A percentile compares a stretch with the other conserved stretches of the same genome.
phyloP scores from a whole-genome alignment of 2,888 invertebrate species.

The Tinea semifulvella region DNA sequence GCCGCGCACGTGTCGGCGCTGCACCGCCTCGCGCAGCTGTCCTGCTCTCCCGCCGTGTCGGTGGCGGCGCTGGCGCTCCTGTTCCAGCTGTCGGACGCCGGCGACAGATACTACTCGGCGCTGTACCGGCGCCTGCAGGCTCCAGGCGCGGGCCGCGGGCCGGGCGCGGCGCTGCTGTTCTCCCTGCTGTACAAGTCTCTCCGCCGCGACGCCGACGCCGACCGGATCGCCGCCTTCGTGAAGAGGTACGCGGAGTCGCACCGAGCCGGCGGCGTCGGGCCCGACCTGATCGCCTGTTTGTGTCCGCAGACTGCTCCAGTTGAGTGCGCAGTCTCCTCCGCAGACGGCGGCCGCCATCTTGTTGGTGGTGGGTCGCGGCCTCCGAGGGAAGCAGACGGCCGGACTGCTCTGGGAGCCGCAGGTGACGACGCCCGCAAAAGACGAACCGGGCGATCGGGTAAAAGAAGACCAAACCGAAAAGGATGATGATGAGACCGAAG shows the following conservation, averaged over 20 bases:
- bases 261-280: too few relatives aligned
- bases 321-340: conserved; percentile 60
- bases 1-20: conserved; percentile 85
- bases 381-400: conserved; percentile 38
- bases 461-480: conserved; percentile 27
- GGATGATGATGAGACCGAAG: neutral
- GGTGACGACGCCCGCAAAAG: neutral
- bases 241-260: too few relatives aligned
- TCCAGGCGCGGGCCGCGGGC: conserved; percentile 72
- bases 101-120: conserved; percentile 80
- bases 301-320: conserved; percentile 72
- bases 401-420: conserved; percentile 35
- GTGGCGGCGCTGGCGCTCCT: conserved; percentile 66
- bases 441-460: conserved; percentile 7
- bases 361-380: conserved; percentile 74
- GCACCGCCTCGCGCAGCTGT: conserved; percentile 79
- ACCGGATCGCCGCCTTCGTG: conserved; percentile 82
- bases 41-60: too few relatives aligned
- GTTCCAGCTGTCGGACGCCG: conserved; percentile 49
- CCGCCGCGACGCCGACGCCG: conserved; percentile 76
- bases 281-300: too few relatives aligned
- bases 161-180: conserved; percentile 80
- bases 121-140: conserved; percentile 89
- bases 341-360: conserved; percentile 86
- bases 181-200: conserved; percentile 89